A percentile compares a stretch with the other conserved stretches of the same genome.
Conservation (phyloP, 2,113 vertebrate species). For the Raja brachyura region DNA sequence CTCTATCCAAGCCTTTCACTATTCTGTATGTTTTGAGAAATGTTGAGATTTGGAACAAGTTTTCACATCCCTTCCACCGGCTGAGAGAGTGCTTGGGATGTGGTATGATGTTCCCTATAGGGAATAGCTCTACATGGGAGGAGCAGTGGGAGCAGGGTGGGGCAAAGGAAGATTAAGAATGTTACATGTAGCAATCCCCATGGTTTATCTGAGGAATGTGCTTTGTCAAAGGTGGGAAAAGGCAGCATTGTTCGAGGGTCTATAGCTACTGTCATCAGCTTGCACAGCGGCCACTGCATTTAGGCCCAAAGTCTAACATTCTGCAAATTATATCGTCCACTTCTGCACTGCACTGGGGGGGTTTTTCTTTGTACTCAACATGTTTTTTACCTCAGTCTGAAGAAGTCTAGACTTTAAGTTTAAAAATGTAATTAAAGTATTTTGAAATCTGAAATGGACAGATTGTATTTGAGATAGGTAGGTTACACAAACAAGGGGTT, state of each 20-base stretch:
- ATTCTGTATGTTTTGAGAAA: too few species aligned
- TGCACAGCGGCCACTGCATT: not conserved
- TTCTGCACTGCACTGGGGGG: not conserved
- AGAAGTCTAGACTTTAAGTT: not conserved
- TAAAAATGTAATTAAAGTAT: not conserved
- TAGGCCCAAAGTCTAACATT: not conserved
- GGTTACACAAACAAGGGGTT: too few species aligned
- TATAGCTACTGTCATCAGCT: not conserved
- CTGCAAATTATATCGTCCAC: not conserved
- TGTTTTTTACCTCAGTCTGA: not conserved
- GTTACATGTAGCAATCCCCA: not conserved
- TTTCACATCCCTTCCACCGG: not conserved
- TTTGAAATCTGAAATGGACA: too few species aligned
- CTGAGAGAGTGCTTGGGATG: not conserved
- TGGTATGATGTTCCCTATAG: too few species aligned
- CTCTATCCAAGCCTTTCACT: too few species aligned
- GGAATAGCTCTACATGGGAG: not conserved
- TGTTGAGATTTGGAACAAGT: not conserved
- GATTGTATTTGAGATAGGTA: too few species aligned
- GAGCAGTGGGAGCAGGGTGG: not conserved
- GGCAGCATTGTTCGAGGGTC: not conserved
- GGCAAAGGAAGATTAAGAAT: not conserved
- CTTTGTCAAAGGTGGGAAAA: not conserved
- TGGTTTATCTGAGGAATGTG: not conserved
- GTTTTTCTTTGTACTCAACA: not conserved